phyloP scores from a whole-genome alignment of 2,797 vertebrate genomes.

The Poecile montanus region DNA sequence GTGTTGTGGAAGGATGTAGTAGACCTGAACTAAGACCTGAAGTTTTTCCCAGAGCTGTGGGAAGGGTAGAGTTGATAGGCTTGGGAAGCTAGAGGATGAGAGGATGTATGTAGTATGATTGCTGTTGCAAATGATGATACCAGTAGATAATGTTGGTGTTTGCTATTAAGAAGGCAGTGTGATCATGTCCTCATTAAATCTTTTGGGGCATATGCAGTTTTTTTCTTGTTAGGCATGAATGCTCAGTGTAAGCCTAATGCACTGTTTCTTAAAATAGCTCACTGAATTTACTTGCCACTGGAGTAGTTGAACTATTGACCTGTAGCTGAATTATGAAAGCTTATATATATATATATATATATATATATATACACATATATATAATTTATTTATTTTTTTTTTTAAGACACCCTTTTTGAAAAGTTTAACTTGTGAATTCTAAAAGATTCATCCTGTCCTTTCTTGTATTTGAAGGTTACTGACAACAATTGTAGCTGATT shows the following conservation, averaged over 20 bases:
- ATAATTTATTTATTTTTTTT: neutral
- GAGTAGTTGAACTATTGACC: neutral
- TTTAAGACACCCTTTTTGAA: no score
- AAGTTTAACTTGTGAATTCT: neutral
- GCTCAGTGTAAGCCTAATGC: neutral
- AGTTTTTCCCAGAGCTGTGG: neutral
- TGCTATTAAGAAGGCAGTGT: neutral
- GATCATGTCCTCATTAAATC: neutral
- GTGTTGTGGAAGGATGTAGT: neutral
- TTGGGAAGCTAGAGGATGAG: neutral
- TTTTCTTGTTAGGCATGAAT: neutral
- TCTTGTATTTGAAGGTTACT: slow-evolving; percentile 80
- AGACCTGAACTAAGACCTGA: neutral
- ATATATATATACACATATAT: no score
- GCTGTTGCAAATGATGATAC: neutral
- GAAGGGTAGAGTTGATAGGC: neutral
- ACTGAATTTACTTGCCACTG: neutral
- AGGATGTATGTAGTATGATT: neutral
- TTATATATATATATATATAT: neutral
- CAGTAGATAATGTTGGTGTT: neutral
- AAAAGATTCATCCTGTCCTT: neutral
- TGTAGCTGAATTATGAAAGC: neutral
- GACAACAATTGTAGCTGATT: slow-evolving; percentile 86
- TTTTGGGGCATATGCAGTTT: neutral
- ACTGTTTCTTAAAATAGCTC: neutral